Evolutionary conservation across 1,140 invertebrate species (phyloP), one percentile per base, ranked within the genome.

Genomic region (Teleopsis dalmanni): DNA sequence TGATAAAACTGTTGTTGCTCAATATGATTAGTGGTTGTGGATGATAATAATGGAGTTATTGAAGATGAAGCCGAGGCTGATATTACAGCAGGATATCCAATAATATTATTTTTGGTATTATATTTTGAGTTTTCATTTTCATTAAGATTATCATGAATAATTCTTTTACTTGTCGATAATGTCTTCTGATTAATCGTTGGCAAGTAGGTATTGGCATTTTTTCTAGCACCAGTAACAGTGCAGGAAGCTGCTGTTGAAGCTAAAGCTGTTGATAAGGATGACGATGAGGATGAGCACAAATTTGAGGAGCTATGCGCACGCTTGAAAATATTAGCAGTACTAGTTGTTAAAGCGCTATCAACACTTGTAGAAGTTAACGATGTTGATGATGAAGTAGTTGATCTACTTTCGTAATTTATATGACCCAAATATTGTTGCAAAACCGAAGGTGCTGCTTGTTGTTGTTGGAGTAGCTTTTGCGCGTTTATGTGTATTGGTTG

Each of bases 351-450:
- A 31, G 7, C 26, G 45, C 34, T 21, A 46, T 21, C 40, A 42
- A 37, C 48, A 43, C 23, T 57, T 53, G 62, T 51, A n/a, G n/a
- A n/a, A n/a, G n/a, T n/a, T n/a, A n/a, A n/a, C n/a, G n/a, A n/a
- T n/a, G n/a, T n/a, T n/a, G n/a, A n/a, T n/a, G n/a, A n/a, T n/a
- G n/a, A n/a, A n/a, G n/a, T n/a, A n/a, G 62, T 51, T 58, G 63
- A 56, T 66, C 63, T 60, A 66, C 63, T 65, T 66, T 66, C 63
- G 63, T 59, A 65, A 65, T 66, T 65, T 59, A 67, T 58, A 60
- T 67, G 65, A 65, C 65, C 65, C 57, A 67, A 67, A 67, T 67
- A 64, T 57, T 67, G 65, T 65, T 67, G 65, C 61, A 67, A 67
- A 56, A 67, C 64, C 50, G 65, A 67, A 55, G 65, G 55, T 52